Conservation (phyloP, 64 coral and sea anemone genomes). For the Pocillopora verrucosa region DNA sequence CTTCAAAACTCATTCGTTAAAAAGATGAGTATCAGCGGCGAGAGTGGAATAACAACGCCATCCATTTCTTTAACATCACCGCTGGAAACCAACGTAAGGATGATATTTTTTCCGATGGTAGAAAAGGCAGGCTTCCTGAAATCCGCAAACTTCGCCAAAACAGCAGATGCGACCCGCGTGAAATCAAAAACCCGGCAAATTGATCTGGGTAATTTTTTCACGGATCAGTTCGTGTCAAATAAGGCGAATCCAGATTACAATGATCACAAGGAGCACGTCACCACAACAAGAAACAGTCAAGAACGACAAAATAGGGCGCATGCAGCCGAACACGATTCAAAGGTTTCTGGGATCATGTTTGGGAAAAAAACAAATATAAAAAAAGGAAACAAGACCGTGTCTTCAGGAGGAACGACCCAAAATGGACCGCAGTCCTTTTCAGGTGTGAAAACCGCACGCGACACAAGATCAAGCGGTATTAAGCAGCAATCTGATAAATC, state of each 20-base stretch:
- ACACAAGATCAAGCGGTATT: neutral
- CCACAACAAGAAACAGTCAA: neutral
- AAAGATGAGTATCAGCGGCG: neutral
- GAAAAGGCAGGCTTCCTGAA: neutral
- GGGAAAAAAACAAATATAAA: neutral
- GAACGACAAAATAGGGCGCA: neutral
- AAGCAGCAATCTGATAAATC: neutral
- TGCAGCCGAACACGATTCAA: neutral
- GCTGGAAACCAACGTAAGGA: neutral
- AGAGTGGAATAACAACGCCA: neutral
- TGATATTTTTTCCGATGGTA: slow-evolving; percentile 11
- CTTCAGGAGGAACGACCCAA: neutral
- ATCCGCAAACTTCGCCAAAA: neutral
- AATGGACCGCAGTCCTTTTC: neutral
- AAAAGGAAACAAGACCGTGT: neutral
- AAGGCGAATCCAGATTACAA: slow-evolving; percentile 14
- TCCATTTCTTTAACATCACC: slow-evolving; percentile 14
- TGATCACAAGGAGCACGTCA: slow-evolving; percentile 20
- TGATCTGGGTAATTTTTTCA: slow-evolving; percentile 1
- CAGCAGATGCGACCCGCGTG: neutral
- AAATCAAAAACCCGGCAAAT: slow-evolving; percentile 5
- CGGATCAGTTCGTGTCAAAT: slow-evolving; percentile 20
- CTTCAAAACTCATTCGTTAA: neutral
- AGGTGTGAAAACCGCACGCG: neutral
- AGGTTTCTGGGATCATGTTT: slow-evolving; percentile 15